Conservation (phyloP, 2,113 vertebrate species). For the Corapipo altera region DNA sequence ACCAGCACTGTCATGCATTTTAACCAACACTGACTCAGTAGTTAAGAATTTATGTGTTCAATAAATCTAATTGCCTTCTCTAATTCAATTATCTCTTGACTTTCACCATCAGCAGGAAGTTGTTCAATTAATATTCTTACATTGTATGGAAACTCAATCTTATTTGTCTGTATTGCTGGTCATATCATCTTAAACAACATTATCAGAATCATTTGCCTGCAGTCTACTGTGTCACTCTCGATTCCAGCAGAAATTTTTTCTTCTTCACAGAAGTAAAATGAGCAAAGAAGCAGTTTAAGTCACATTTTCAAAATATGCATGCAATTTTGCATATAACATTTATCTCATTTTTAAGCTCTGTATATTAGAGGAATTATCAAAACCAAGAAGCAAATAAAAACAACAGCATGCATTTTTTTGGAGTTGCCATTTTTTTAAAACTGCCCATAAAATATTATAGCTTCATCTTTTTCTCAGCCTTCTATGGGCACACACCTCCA, state of each 20-base stretch:
- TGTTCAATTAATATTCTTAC: not conserved
- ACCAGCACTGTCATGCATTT: not conserved
- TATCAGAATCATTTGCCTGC: not conserved
- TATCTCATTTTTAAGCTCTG: not conserved
- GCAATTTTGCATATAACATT: not conserved
- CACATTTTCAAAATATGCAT: not conserved
- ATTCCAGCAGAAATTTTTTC: rapidly evolving
- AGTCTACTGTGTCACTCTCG: not conserved
- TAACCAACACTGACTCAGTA: not conserved
- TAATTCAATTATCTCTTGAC: not conserved
- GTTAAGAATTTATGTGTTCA: not conserved
- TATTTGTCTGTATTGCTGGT: not conserved
- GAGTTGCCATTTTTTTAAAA: not conserved
- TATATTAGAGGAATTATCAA: not conserved
- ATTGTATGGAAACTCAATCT: not conserved
- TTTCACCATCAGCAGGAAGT: not conserved
- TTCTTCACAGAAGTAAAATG: not conserved
- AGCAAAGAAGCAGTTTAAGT: not conserved
- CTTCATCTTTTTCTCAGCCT: not conserved
- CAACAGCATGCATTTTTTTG: not conserved
- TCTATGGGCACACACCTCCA: not conserved
- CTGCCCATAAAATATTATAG: not conserved
- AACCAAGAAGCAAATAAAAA: not conserved
- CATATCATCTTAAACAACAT: not conserved
- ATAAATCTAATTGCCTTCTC: not conserved